phyloP scores from a whole-genome alignment of 2,888 invertebrate species.

The Nudaria mundana region DNA sequence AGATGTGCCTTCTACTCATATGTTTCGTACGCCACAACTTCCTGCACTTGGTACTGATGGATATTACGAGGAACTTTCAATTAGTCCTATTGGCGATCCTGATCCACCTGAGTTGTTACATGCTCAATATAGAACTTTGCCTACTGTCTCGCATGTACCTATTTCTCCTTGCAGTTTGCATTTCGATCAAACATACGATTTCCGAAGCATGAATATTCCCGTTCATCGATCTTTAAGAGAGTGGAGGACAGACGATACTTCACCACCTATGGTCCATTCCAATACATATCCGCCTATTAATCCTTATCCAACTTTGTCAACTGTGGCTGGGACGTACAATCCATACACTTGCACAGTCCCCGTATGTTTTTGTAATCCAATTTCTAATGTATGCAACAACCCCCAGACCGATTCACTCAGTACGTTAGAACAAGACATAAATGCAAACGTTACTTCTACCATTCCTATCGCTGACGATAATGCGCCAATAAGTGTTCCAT shows the following conservation, averaged over 20 bases:
- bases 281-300: constrained; percentile 71
- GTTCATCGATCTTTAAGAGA: constrained; percentile 60
- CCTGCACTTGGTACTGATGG: constrained; percentile 47
- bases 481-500: constrained; percentile 62
- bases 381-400: constrained; percentile 39
- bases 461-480: constrained; percentile 47
- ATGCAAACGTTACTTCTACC: constrained; percentile 60
- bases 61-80: constrained; percentile 56
- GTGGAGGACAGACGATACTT: constrained; percentile 52
- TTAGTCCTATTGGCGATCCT: constrained; percentile 61
- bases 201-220: constrained; percentile 39
- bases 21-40: constrained; percentile 55
- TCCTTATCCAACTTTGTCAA: constrained; percentile 71
- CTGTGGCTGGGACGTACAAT: constrained; percentile 74
- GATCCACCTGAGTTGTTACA: constrained; percentile 67
- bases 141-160: constrained; percentile 72
- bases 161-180: constrained; percentile 73
- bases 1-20: constrained; percentile 61
- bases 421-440: constrained; percentile 60
- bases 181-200: constrained; percentile 59
- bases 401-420: constrained; percentile 50
- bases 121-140: constrained; percentile 69
- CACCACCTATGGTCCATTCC: constrained; percentile 66
- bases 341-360: constrained; percentile 69
- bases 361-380: constrained; percentile 50